Evolutionary conservation across 2,113 vertebrate species (phyloP).

Genomic region (Trachemys scripta): DNA sequence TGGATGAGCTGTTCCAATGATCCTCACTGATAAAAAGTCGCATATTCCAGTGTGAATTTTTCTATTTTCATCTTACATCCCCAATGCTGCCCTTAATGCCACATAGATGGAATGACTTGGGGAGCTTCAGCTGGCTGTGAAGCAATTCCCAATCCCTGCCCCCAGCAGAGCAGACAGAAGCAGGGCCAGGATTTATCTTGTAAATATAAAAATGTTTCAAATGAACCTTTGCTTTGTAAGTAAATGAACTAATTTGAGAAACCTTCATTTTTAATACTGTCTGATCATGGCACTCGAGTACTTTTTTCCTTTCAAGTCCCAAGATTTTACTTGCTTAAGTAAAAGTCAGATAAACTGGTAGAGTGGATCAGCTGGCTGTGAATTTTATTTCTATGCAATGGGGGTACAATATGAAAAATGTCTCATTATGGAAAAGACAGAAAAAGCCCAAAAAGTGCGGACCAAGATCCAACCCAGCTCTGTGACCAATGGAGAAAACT

Average conservation of each 20-base stretch:
- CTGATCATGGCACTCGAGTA: neutral
- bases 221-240: neutral
- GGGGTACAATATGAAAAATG: neutral
- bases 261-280: neutral
- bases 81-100: too few species aligned
- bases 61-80: too few species aligned
- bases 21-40: too few species aligned
- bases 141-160: neutral
- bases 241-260: neutral
- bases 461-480: neutral
- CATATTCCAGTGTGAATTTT: too few species aligned
- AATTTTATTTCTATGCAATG: neutral
- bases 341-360: neutral
- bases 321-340: too few species aligned
- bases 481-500: neutral
- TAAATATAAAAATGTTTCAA: neutral
- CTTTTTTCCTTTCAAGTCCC: neutral
- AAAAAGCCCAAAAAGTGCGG: neutral
- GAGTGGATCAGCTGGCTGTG: too few species aligned
- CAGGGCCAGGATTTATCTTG: too few species aligned
- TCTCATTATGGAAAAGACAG: too few species aligned
- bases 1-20: too few species aligned
- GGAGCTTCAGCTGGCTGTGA: rapidly evolving
- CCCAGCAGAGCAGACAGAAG: neutral
- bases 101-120: neutral